Evolutionary conservation across 2,888 invertebrate species (phyloP).

Genomic region (Philereme transversata): DNA sequence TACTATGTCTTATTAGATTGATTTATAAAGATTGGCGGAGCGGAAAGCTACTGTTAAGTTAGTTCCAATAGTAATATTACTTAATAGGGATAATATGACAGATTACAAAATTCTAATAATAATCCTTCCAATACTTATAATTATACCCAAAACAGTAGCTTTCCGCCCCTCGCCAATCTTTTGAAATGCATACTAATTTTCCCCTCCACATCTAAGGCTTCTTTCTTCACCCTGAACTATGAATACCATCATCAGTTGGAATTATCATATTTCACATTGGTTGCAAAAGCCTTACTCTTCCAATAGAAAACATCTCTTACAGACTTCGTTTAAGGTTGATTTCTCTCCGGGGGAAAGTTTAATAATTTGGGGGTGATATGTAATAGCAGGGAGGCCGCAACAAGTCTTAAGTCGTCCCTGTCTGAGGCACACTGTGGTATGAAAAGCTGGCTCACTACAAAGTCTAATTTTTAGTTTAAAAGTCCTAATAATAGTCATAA

Average conservation of each 20-base stretch:
- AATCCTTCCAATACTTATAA: slow-evolving; percentile 30
- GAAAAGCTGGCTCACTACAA: slow-evolving; percentile 2
- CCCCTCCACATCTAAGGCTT: slow-evolving; percentile 66
- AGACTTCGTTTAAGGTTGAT: slow-evolving; percentile 7
- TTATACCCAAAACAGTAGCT: slow-evolving; percentile 31
- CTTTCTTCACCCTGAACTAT: slow-evolving; percentile 67
- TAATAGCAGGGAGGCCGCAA: slow-evolving; percentile 65
- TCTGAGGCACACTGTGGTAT: slow-evolving; percentile 53
- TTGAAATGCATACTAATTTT: slow-evolving; percentile 66
- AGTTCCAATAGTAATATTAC: too few relatives aligned
- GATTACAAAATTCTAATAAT: slow-evolving; percentile 27
- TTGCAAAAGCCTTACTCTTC: slow-evolving; percentile 33
- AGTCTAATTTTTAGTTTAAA: too few relatives aligned
- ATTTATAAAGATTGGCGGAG: too few relatives aligned
- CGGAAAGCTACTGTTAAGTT: too few relatives aligned
- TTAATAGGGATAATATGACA: slow-evolving; percentile 15
- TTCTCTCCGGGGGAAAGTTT: slow-evolving; percentile 22
- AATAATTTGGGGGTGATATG: slow-evolving; percentile 48
- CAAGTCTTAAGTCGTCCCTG: slow-evolving; percentile 64
- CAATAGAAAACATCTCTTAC: slow-evolving; percentile 19
- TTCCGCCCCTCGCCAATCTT: slow-evolving; percentile 33
- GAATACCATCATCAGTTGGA: slow-evolving; percentile 77
- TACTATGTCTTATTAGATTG: too few relatives aligned
- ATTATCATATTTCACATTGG: slow-evolving; percentile 79
- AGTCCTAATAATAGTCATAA: too few relatives aligned